Conservation (phyloP, 2,113 vertebrate species). For the Anolis sagrei region DNA sequence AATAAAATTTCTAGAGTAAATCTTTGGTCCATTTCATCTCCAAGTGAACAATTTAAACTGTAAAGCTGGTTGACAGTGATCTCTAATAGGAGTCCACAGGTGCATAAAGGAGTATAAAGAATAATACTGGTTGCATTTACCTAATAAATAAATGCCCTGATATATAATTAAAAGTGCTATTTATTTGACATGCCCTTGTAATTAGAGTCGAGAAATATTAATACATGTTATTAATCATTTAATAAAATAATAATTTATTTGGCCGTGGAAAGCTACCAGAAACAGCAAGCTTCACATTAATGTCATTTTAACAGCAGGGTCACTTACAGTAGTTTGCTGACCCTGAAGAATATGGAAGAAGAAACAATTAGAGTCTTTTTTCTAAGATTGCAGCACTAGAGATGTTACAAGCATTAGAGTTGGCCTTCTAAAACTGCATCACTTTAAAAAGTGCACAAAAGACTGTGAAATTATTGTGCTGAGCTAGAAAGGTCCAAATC, state of each 20-base stretch:
- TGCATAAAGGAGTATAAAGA: background rate
- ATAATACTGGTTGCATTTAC: background rate
- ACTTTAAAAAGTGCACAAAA: background rate
- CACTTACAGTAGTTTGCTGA: constrained; percentile 18
- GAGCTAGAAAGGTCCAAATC: background rate
- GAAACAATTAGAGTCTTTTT: constrained; percentile 9
- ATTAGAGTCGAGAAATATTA: background rate
- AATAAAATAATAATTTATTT: constrained; percentile 9
- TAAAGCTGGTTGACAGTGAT: background rate
- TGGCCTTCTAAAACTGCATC: constrained; percentile 16
- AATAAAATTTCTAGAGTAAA: background rate
- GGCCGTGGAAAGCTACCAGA: constrained; percentile 11
- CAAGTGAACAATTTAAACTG: background rate
- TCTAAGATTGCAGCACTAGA: constrained; percentile 4
- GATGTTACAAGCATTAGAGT: background rate
- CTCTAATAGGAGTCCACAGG: background rate
- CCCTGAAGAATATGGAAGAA: constrained; percentile 24
- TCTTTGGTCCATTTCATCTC: background rate
- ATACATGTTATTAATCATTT: background rate
- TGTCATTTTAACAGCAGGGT: constrained; percentile 25
- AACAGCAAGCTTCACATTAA: constrained; percentile 31
- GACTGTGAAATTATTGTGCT: background rate
- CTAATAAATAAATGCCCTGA: background rate
- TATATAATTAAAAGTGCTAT: background rate
- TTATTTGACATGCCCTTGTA: background rate